Conservation (phyloP, 2,113 vertebrate genomes). For the Pleuronectes platessa region DNA sequence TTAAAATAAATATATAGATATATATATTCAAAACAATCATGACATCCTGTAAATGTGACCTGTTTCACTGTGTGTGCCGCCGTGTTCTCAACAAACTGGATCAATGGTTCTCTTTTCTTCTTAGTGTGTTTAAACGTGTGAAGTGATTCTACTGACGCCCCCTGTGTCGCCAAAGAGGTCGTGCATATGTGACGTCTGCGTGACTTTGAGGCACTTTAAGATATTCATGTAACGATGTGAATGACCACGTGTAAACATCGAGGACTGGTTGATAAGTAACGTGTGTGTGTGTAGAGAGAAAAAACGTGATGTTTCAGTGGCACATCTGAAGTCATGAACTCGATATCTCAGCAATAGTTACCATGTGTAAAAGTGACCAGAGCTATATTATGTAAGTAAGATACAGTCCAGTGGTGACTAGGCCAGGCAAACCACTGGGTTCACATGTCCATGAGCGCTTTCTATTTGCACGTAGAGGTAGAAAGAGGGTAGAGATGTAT, state of each 20-base stretch:
- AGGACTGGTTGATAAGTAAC: not conserved
- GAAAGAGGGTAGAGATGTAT: slow-evolving; percentile 18
- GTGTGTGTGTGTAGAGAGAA: not conserved
- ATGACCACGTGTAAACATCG: slow-evolving; percentile 1
- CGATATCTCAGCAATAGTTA: slow-evolving; percentile 48
- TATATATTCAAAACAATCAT: slow-evolving; percentile 30
- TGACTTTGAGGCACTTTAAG: slow-evolving; percentile 53
- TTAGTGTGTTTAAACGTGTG: slow-evolving; percentile 33
- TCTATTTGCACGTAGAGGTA: slow-evolving; percentile 49
- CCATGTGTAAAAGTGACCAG: slow-evolving; percentile 22
- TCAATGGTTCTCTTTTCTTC: slow-evolving; percentile 6
- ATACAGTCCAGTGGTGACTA: slow-evolving; percentile 39
- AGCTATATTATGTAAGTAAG: not conserved
- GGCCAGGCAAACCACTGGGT: slow-evolving; percentile 64
- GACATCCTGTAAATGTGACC: slow-evolving; percentile 45
- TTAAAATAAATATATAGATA: slow-evolving; percentile 11
- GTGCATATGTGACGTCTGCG: slow-evolving; percentile 37
- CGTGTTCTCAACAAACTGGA: not conserved
- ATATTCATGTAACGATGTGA: slow-evolving; percentile 11
- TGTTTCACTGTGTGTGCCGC: slow-evolving; percentile 18
- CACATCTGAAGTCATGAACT: slow-evolving; percentile 36
- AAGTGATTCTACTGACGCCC: not conserved
- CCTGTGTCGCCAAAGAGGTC: slow-evolving; percentile 58
- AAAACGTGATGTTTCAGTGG: slow-evolving; percentile 39
- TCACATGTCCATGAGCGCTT: slow-evolving; percentile 25